These are phyloP conservation scores for Uromys caudimaculatus DNA, from an alignment of 2,797 vertebrate genomes.

Conservation along the genomic window DNA sequence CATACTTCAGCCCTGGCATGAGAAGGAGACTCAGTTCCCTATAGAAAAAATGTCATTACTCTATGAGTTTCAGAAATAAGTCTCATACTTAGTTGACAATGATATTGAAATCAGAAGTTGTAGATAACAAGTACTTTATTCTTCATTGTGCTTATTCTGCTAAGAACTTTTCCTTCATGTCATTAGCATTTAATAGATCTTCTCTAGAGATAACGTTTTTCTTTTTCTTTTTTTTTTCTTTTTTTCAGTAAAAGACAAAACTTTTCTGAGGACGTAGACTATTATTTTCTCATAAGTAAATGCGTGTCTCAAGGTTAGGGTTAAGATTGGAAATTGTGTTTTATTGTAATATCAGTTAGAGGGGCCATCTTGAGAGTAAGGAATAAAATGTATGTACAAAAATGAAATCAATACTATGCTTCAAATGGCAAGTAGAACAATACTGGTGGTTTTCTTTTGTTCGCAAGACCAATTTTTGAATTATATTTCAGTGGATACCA, in stretches of 20 bases:
- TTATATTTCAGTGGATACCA: slow-evolving; percentile 87
- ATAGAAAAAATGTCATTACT: not conserved
- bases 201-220: not conserved
- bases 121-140: not conserved
- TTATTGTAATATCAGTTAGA: slow-evolving; percentile 89
- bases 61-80: slow-evolving; percentile 15
- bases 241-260: slow-evolving; percentile 85
- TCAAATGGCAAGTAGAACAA: slow-evolving; percentile 83
- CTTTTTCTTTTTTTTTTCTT: slow-evolving; percentile 67
- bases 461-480: slow-evolving; percentile 87
- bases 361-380: slow-evolving; percentile 89
- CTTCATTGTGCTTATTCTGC: not conserved
- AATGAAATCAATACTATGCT: slow-evolving; percentile 86
- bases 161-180: slow-evolving; percentile 24
- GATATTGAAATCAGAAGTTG: not conserved
- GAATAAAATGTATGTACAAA: slow-evolving; percentile 88
- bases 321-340: slow-evolving; percentile 85
- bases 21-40: slow-evolving; percentile 24
- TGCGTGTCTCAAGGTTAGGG: not conserved
- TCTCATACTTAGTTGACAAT: not conserved
- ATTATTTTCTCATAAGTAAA: slow-evolving; percentile 90
- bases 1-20: not conserved
- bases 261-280: slow-evolving; percentile 86
- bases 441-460: slow-evolving; percentile 83
- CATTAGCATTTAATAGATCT: not conserved